Percentiles rank a stretch among this genome's conserved stretches.
Conservation (phyloP, 2,888 invertebrate species). For the Dasypogon diadema region DNA sequence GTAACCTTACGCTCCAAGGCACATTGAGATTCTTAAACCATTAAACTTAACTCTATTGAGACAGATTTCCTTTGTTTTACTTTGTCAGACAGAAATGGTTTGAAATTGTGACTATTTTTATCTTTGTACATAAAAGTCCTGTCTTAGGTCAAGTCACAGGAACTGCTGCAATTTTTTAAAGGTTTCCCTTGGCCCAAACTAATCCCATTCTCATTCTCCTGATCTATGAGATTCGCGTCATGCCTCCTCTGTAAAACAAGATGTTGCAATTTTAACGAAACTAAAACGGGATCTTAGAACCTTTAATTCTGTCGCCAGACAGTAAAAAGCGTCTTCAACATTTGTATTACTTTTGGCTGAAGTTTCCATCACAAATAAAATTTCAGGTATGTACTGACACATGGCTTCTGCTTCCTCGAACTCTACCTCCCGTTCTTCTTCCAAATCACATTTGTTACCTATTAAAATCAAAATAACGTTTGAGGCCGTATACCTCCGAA, state of each 20-base stretch:
- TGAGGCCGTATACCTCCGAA: conserved; percentile 91
- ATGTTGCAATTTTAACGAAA: not conserved
- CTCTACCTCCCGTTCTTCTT: conserved; percentile 84
- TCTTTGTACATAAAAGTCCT: not conserved
- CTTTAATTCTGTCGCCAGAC: conserved; percentile 89
- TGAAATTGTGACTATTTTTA: conserved; percentile 1
- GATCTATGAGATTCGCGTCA: conserved; percentile 75
- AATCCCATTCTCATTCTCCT: conserved; percentile 74
- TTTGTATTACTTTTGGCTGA: conserved; percentile 93
- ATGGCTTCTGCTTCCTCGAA: conserved; percentile 88
- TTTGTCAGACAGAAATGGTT: no score
- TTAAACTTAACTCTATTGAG: conserved; percentile 14
- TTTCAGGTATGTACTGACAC: conserved; percentile 87
- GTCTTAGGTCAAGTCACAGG: conserved; percentile 68
- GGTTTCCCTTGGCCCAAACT: conserved; percentile 79
- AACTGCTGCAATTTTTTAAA: conserved; percentile 76
- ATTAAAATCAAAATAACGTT: conserved; percentile 91
- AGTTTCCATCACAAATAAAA: conserved; percentile 87
- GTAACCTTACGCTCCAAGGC: conserved; percentile 38
- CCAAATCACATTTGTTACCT: conserved; percentile 92
- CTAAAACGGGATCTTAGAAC: conserved; percentile 64
- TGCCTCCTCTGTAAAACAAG: conserved; percentile 76
- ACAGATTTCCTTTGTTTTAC: conserved; percentile 1
- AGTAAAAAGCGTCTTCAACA: conserved; percentile 89
- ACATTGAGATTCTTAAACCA: conserved; percentile 27